A percentile compares a stretch with the other conserved stretches of the same genome.
These are phyloP conservation scores for Trissoscelio sp. DNA, from an alignment of 2,888 invertebrate species.

Conservation along the genomic window DNA sequence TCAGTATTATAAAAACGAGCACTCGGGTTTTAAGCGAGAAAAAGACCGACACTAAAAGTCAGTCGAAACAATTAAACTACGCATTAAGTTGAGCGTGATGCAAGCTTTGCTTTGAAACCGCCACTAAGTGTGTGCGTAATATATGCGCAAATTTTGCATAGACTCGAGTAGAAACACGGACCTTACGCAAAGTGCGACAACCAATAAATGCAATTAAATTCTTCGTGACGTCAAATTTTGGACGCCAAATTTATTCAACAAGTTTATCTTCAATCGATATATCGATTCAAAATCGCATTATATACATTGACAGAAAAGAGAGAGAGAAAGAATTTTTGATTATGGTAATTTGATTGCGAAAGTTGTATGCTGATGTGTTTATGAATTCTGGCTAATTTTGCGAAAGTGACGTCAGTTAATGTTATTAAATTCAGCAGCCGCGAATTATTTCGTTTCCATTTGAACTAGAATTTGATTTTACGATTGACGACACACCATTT, in stretches of 20 bases:
- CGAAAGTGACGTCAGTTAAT: background rate
- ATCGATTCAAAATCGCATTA: background rate
- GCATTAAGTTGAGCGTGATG: conserved; percentile 30
- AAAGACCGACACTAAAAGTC: conserved; percentile 4
- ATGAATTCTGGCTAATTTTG: background rate
- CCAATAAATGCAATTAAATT: conserved; percentile 30
- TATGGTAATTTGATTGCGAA: background rate
- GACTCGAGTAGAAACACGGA: too few species aligned
- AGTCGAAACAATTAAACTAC: conserved; percentile 31
- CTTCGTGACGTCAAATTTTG: background rate
- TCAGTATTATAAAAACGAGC: conserved; percentile 27
- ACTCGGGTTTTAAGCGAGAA: conserved; percentile 1
- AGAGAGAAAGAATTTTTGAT: background rate
- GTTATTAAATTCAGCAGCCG: background rate
- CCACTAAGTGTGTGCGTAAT: conserved; percentile 26
- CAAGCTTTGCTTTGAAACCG: conserved; percentile 28
- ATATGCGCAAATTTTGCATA: too few species aligned
- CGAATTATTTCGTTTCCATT: background rate
- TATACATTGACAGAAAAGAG: background rate
- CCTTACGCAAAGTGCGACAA: background rate
- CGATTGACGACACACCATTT: too few species aligned
- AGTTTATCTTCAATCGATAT: conserved; percentile 1
- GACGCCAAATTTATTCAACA: conserved; percentile 19
- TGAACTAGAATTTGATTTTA: too few species aligned
- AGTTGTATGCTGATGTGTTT: conserved; percentile 2